Evolutionary conservation across 1,140 invertebrate genomes (phyloP).

Genomic region (Neoseiulus cucumeris): DNA sequence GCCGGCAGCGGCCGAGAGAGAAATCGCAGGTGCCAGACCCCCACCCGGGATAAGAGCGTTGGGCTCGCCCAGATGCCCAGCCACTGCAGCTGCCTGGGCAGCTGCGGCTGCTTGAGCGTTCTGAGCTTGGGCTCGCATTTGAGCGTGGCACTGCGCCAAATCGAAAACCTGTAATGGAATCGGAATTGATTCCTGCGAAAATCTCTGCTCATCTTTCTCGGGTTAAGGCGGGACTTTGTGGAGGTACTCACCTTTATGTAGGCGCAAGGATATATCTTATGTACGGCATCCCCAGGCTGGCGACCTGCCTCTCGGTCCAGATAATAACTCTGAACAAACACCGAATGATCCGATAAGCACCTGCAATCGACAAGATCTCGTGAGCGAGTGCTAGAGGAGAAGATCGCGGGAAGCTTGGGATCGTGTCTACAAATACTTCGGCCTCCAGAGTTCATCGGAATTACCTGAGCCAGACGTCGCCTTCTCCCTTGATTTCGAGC

Average conservation of each 20-base stretch:
- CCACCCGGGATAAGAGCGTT: slow-evolving; percentile 35
- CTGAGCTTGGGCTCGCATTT: slow-evolving; percentile 83
- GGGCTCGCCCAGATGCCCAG: slow-evolving; percentile 45
- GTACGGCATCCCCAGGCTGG: slow-evolving; percentile 88
- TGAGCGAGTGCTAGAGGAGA: too few species aligned
- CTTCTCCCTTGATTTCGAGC: slow-evolving; percentile 73
- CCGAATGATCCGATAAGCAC: slow-evolving; percentile 88
- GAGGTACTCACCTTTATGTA: slow-evolving; percentile 76
- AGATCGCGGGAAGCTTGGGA: too few species aligned
- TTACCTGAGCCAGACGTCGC: slow-evolving; percentile 75
- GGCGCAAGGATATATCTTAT: slow-evolving; percentile 92
- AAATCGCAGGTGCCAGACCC: slow-evolving; percentile 36
- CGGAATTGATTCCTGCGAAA: too few species aligned
- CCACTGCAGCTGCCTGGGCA: slow-evolving; percentile 89
- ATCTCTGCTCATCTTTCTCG: too few species aligned
- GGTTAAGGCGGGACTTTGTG: too few species aligned
- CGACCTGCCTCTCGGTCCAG: slow-evolving; percentile 86
- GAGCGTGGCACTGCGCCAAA: slow-evolving; percentile 77
- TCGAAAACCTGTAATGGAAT: slow-evolving; percentile 61
- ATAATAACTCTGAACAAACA: slow-evolving; percentile 97
- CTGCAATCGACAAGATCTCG: not conserved
- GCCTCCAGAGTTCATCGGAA: too few species aligned
- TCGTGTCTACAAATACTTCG: too few species aligned
- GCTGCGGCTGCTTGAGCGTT: slow-evolving; percentile 80
- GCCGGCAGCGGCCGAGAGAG: slow-evolving; percentile 55